These are phyloP conservation scores for Dinomys branickii DNA, from an alignment of 2,113 vertebrate species.

Conservation along the genomic window DNA sequence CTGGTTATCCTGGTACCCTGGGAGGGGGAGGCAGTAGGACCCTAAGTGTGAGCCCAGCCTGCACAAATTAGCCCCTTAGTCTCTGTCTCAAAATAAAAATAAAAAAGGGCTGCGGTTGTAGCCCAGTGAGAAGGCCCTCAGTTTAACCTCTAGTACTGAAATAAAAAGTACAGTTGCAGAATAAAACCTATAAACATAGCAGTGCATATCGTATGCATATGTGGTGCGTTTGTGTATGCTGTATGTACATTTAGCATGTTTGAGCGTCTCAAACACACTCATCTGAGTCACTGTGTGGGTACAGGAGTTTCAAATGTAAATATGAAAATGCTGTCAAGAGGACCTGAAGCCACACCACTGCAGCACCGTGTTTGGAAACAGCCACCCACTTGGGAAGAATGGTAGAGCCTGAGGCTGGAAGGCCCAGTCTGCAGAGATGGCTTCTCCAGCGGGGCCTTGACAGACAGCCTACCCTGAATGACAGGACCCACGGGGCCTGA, in stretches of 20 bases:
- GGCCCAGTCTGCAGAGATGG: not conserved
- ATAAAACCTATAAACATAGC: not conserved
- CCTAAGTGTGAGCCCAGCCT: not conserved
- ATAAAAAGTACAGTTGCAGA: not conserved
- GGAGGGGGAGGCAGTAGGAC: not conserved
- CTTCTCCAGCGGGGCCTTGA: not conserved
- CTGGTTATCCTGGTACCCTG: not conserved
- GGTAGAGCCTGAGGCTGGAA: fast-evolving
- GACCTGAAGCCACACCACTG: fast-evolving
- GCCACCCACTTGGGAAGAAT: fast-evolving
- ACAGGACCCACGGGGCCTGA: fast-evolving
- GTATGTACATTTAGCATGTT: fast-evolving
- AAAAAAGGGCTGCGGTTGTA: not conserved
- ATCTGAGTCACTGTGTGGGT: too few relatives aligned
- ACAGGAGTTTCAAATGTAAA: not conserved
- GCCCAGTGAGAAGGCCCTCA: not conserved
- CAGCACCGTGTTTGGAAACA: not conserved
- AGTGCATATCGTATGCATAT: fast-evolving
- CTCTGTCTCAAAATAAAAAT: not conserved
- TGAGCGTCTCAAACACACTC: not conserved
- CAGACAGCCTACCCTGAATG: fast-evolving
- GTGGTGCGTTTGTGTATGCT: fast-evolving
- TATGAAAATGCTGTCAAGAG: fast-evolving
- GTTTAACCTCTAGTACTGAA: not conserved
- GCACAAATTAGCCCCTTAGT: not conserved